Evolutionary conservation across 2,113 vertebrate species (phyloP).

Genomic region (Pavo muticus): DNA sequence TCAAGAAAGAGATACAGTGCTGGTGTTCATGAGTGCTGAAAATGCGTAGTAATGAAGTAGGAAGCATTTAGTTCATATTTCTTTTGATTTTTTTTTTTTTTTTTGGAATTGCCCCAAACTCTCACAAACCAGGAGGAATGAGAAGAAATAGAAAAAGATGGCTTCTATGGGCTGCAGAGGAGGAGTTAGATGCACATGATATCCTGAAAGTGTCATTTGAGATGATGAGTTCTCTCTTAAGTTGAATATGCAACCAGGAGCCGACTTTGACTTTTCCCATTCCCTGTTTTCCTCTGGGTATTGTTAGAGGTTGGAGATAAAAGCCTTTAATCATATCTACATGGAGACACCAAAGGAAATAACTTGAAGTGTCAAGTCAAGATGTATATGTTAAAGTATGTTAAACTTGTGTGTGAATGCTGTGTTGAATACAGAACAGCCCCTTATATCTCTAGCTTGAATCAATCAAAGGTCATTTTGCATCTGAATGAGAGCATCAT

Average conservation of each 20-base stretch:
- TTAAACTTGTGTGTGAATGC: constrained; percentile 29
- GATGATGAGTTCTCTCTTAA: neutral
- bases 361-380: neutral
- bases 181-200: neutral
- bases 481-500: neutral
- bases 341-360: constrained; percentile 25
- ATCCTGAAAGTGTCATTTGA: neutral
- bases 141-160: neutral
- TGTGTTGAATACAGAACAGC: neutral
- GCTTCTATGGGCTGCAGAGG: neutral
- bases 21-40: neutral
- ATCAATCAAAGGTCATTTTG: constrained; percentile 33
- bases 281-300: constrained; percentile 18
- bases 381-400: constrained; percentile 8
- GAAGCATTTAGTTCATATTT: neutral
- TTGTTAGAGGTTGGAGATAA: constrained; percentile 9
- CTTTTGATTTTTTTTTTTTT: neutral
- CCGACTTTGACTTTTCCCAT: constrained; percentile 1
- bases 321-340: constrained; percentile 33
- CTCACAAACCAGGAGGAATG: neutral
- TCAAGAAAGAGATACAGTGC: neutral
- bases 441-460: neutral
- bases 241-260: neutral
- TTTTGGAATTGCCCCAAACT: neutral
- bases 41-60: neutral